Evolutionary conservation across 2,888 invertebrate species (phyloP), one percentile per base, ranked within the genome.

Genomic region (Cylloceria caligata): DNA sequence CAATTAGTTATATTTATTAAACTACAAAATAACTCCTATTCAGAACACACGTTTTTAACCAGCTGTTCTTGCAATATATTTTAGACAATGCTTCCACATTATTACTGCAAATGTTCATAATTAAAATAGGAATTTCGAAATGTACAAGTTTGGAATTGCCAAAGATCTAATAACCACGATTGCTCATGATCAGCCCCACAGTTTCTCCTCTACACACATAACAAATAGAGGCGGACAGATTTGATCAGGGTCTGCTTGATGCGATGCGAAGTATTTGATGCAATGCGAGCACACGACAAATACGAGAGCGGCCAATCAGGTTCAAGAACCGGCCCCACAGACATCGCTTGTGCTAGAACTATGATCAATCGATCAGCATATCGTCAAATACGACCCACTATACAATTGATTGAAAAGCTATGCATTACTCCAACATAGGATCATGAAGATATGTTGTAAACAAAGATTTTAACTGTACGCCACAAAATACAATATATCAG

Each of bases 191-290:
- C 13, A 42, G 3, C 3, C 3, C n/a, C 42, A 11, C 13, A 13
- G 13, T 11, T 42, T 42, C n/a, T 11, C 7, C 42, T n/a, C 42
- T 3, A n/a, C 42, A n/a, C 42, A 42, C 42, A 42, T 42, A n/a
- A 42, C n/a, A n/a, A 42, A 42, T n/a, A n/a, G 42, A 3, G 42
- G 42, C 3, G 1, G 42, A 42, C 42, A 42, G 42, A 42, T 42
- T 42, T n/a, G 42, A 42, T 42, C 11, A n/a, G n/a, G n/a, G 3
- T n/a, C 13, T 42, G 42, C 13, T 42, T n/a, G 42, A n/a, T n/a
- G 42, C 42, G n/a, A 42, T 13, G 42, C 42, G n/a, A 42, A 42
- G 42, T 42, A 42, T 42, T 42, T n/a, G 42, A 42, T 13, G 42
- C n/a, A n/a, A n/a, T n/a, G 42, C 42, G 42, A 42, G n/a, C 3